Percentiles rank a stretch among this genome's conserved stretches.
Evolutionary conservation across 1,140 invertebrate species (phyloP).

Genomic region (Nasonia giraulti): DNA sequence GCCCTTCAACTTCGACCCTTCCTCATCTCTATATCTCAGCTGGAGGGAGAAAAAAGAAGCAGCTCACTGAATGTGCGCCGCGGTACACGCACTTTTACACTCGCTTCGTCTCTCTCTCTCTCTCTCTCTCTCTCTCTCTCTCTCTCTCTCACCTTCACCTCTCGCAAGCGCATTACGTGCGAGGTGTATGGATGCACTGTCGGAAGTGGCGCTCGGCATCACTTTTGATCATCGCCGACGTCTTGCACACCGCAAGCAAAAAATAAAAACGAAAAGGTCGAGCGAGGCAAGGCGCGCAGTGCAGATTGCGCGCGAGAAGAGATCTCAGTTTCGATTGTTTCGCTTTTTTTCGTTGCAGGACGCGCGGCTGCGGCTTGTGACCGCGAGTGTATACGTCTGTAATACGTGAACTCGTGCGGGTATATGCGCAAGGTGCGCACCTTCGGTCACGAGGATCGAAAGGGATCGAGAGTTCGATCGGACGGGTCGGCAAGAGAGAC

Average conservation of each 20-base stretch:
- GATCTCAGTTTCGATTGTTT: constrained; percentile 41
- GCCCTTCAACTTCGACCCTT: constrained; percentile 36
- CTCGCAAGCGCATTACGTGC: constrained; percentile 45
- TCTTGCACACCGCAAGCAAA: constrained; percentile 3
- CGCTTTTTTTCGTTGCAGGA: constrained; percentile 20
- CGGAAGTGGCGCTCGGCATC: constrained; percentile 46
- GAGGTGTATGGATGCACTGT: constrained; percentile 46
- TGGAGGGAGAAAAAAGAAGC: constrained; percentile 20
- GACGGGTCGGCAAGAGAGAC: constrained; percentile 28
- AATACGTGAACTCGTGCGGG: neutral
- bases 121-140: constrained; percentile 6
- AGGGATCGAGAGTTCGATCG: constrained; percentile 51
- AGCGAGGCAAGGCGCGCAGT: neutral
- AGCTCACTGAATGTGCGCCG: constrained; percentile 1
- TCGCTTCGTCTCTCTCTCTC: neutral
- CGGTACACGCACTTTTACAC: constrained; percentile 35
- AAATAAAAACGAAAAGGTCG: neutral
- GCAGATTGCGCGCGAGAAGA: neutral
- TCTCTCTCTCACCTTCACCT: constrained; percentile 41
- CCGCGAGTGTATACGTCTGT: neutral
- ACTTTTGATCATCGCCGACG: constrained; percentile 54
- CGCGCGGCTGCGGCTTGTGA: neutral
- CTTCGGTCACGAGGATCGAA: neutral
- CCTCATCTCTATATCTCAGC: constrained; percentile 39
- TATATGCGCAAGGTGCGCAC: neutral